Evolutionary conservation across 2,888 invertebrate genomes (phyloP), one percentile per base, ranked within the genome.

Genomic region (Diaprepes abbreviatus): DNA sequence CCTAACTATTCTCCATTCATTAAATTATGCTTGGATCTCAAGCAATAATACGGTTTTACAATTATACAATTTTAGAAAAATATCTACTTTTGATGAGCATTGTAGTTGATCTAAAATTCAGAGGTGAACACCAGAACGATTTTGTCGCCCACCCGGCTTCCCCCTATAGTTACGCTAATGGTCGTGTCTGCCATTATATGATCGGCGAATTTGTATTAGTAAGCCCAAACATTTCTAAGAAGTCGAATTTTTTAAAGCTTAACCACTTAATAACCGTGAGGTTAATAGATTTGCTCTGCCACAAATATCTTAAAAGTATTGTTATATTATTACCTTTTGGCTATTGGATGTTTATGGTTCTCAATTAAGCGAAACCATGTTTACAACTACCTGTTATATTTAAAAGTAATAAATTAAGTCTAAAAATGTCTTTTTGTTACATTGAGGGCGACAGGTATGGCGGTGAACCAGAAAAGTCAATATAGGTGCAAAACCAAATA

Each of bases 331-430:
- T 65, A 55, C 24, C 43, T 50, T 50, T 50, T 16, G n/a, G 14
- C 48, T 40, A 59, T 59, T 40, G 54, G 43, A 67, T 70, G 73
- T 74, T 75, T 75, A 75, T 72, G 73, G 75, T 75, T 70, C 55
- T 31, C 1, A 38, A 70, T 69, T 67, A 63, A 64, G 55, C 69
- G 50, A 52, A 70, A 66, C 70, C 59, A 54, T 66, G 71, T 72
- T 66, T 58, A 66, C 66, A 31, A 66, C 58, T 73, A 75, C 76
- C 74, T 76, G 74, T 74, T 72, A 72, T 58, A 60, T 68, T 74
- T 66, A 60, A 65, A 67, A 62, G 72, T 66, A 73, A 76, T 76
- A 76, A 76, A 76, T 76, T 70, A 71, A 71, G 69, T 60, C 66
- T 55, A 59, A 69, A 73, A 70, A 68, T 28, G 58, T 65, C 19